Percentiles rank a stretch among this genome's conserved stretches.
Conservation (phyloP, 2,888 invertebrate genomes). For the Thecocarcelia acutangulata region DNA sequence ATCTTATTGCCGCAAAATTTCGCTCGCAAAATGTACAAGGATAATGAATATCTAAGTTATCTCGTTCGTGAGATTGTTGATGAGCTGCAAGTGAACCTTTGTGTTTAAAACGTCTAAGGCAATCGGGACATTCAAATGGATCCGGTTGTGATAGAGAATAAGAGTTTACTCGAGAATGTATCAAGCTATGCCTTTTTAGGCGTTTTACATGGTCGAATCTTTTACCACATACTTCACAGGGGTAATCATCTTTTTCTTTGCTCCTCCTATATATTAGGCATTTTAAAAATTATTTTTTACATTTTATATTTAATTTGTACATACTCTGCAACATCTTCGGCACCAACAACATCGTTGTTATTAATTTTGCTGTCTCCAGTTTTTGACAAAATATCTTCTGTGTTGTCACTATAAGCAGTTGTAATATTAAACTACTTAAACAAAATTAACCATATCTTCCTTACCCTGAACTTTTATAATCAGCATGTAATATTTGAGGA, state of each 20-base stretch:
- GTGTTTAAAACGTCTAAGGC: slow-evolving; percentile 83
- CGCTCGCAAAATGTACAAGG: slow-evolving; percentile 82
- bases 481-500: slow-evolving; percentile 47
- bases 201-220: slow-evolving; percentile 82
- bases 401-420: slow-evolving; percentile 26
- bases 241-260: slow-evolving; percentile 65
- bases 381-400: slow-evolving; percentile 19
- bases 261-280: slow-evolving; percentile 71
- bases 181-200: slow-evolving; percentile 76
- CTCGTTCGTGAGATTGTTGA: slow-evolving; percentile 75
- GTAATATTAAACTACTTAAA: background rate
- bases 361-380: slow-evolving; percentile 26
- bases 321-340: slow-evolving; percentile 65
- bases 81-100: slow-evolving; percentile 82
- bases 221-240: slow-evolving; percentile 83
- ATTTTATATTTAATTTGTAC: background rate
- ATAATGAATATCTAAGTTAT: slow-evolving; percentile 49
- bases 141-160: slow-evolving; percentile 56
- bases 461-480: slow-evolving; percentile 53
- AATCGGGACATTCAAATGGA: slow-evolving; percentile 82
- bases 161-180: slow-evolving; percentile 69
- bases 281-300: slow-evolving; percentile 7
- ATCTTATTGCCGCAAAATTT: slow-evolving; percentile 80
- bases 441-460: background rate
- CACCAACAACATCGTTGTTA: slow-evolving; percentile 57